A percentile compares a stretch with the other conserved stretches of the same genome.
Evolutionary conservation across 2,797 vertebrate species (phyloP).

Genomic region (Numenius phaeopus): DNA sequence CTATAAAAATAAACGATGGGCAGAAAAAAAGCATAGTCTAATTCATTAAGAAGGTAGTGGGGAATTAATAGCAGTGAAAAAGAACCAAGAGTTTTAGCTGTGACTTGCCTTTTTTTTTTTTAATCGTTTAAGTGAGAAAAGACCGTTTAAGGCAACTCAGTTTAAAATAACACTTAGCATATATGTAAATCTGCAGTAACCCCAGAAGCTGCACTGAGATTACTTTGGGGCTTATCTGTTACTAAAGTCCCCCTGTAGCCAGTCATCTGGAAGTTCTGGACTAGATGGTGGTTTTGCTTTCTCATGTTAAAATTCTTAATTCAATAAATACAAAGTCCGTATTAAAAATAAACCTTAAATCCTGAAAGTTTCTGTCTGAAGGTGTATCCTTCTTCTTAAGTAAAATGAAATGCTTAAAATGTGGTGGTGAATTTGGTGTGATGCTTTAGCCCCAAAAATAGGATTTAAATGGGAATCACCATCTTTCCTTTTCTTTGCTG

Average conservation of each 20-base stretch:
- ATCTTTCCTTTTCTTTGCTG: not conserved
- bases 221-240: not conserved
- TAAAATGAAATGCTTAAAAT: not conserved
- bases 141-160: not conserved
- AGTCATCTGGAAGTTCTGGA: not conserved
- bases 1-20: not conserved
- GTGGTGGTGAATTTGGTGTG: not conserved
- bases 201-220: not conserved
- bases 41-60: not conserved
- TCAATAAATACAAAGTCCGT: not conserved
- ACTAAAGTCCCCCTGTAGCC: not conserved
- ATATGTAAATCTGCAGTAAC: not conserved
- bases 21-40: not conserved
- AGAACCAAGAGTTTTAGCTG: not conserved
- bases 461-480: not conserved
- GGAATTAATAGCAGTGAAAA: not conserved
- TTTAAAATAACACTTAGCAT: not conserved
- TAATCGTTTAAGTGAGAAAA: not conserved
- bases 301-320: not conserved
- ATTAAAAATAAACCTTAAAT: not conserved
- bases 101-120: not conserved
- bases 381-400: not conserved
- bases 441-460: not conserved
- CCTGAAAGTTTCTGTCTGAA: not conserved
- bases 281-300: not conserved